Evolutionary conservation across 2,113 vertebrate genomes (phyloP), one percentile per base, ranked within the genome.

Genomic region (Salminus brasiliensis): DNA sequence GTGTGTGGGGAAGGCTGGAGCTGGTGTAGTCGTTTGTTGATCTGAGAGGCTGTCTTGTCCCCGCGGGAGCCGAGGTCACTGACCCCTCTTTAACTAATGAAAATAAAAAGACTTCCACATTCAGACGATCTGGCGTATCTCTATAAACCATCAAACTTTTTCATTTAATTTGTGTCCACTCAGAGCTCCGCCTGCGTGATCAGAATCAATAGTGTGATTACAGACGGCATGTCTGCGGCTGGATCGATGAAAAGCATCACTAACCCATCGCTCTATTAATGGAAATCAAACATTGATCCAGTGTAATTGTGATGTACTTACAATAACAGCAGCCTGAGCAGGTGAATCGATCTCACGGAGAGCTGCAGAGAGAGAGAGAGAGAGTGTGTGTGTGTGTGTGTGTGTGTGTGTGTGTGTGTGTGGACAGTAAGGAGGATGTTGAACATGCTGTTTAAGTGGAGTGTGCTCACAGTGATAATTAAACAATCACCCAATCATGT

Each of bases 41-140:
- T 77, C 21, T 39, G 16, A 45, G 7, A 5, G 4, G 36, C 41
- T 76, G 75, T 74, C 82, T 74, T 82, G 59, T 78, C 79, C 66
- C 74, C 69, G 72, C 43, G 65, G 41, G 76, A 83, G 77, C 83
- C 71, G 82, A 82, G 85, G 88, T 83, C 84, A 86, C 73, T 88
- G 86, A 90, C 88, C 87, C 86, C 86, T 88, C 84, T 89, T 88
- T 49, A 87, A 78, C 81, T 87, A 88, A 91, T 88, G 88, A 89
- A 78, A 78, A n/a, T n/a, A n/a, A 52, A 72, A 73, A 78, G 62
- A 43, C 45, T 63, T 72, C 32, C 32, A 71, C 80, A 82, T 78
- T 72, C 59, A 36, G 53, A 65, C 32, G 81, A 80, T 84, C 81
- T 68, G 71, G 70, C 71, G 78, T 83, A 70, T 84, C 74, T 70